phyloP scores from a whole-genome alignment of 2,113 vertebrate species.

The Verasper variegatus region DNA sequence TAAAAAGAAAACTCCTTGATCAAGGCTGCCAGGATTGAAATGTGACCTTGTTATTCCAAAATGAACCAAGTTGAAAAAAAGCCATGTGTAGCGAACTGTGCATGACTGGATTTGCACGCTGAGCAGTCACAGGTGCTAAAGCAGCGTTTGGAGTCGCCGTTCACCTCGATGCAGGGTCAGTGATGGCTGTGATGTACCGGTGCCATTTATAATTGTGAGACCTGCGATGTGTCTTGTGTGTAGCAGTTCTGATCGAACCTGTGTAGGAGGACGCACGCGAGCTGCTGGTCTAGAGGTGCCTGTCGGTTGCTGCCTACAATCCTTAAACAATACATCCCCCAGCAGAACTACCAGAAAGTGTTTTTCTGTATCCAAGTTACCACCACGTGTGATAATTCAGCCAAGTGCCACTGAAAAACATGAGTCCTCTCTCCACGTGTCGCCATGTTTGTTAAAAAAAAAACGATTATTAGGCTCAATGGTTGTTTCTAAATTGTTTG shows the following conservation, averaged over 20 bases:
- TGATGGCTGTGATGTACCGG: conserved; percentile 43
- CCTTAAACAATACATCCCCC: conserved; percentile 41
- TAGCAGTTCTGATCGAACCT: no score
- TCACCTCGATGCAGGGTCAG: conserved; percentile 17
- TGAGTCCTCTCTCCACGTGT: conserved; percentile 30
- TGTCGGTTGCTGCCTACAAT: conserved; percentile 61
- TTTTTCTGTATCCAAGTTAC: conserved; percentile 58
- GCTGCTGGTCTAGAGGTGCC: conserved; percentile 55
- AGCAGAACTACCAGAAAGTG: conserved; percentile 50
- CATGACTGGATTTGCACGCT: conserved; percentile 45
- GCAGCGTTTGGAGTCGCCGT: conserved; percentile 22
- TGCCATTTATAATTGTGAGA: conserved; percentile 53
- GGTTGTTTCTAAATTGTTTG: conserved; percentile 9
- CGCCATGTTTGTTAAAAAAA: conserved; percentile 40
- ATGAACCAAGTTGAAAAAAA: conserved; percentile 2
- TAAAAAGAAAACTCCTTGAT: conserved; percentile 37
- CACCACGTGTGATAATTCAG: conserved; percentile 67
- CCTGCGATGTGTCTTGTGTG: conserved; percentile 34
- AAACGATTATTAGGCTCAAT: conserved; percentile 17
- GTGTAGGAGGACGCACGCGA: neutral
- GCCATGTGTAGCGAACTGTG: conserved; percentile 50
- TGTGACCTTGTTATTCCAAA: conserved; percentile 27
- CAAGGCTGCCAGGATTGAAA: conserved; percentile 63
- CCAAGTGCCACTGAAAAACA: conserved; percentile 73
- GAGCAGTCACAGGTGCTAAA: conserved; percentile 70